Conservation (phyloP, 2,797 vertebrate species). For the Lophius americanus region DNA sequence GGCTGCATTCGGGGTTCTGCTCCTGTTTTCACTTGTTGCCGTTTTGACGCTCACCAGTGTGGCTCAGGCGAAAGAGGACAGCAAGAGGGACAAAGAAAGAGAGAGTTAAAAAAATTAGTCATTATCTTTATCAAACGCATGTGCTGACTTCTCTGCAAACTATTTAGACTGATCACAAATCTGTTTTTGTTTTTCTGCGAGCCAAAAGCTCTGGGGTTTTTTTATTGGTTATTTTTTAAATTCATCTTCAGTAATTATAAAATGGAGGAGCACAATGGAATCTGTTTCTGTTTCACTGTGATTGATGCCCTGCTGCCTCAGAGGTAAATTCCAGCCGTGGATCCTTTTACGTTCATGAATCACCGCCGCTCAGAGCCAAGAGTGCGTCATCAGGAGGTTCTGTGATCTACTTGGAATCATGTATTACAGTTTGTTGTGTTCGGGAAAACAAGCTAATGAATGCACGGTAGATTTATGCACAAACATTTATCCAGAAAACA, state of each 20-base stretch:
- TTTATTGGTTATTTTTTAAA: no score
- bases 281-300: constrained; percentile 5
- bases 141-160: constrained; percentile 22
- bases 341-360: constrained; percentile 33
- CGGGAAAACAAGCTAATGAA: neutral
- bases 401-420: constrained; percentile 20
- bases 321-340: constrained; percentile 37
- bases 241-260: constrained; percentile 3
- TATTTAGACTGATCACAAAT: constrained; percentile 15
- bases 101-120: neutral
- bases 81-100: neutral
- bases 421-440: neutral
- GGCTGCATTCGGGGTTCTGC: constrained; percentile 20
- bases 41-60: constrained; percentile 16
- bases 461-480: neutral
- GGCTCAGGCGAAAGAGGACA: constrained; percentile 13
- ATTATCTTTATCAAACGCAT: constrained; percentile 12
- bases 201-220: constrained; percentile 16
- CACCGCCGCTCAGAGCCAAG: constrained; percentile 12
- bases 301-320: constrained; percentile 28
- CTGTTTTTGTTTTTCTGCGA: neutral
- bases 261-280: constrained; percentile 28
- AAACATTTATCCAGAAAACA: no score
- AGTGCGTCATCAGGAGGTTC: neutral
- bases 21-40: constrained; percentile 36